Evolutionary conservation across 1,140 invertebrate genomes (phyloP), one percentile per base, ranked within the genome.

Genomic region (Eciton burchellii): DNA sequence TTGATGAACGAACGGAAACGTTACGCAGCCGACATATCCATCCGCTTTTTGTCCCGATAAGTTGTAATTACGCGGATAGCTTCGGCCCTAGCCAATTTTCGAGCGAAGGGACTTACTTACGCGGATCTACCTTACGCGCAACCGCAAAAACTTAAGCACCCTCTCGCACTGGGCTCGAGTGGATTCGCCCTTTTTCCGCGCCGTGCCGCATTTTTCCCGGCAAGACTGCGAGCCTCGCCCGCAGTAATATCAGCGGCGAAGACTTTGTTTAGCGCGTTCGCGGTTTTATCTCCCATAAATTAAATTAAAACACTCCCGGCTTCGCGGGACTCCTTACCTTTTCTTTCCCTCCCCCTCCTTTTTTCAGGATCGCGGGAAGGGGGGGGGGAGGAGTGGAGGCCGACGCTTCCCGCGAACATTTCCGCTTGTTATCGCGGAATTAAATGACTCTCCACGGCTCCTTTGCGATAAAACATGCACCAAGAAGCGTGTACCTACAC

Each of bases 381-480:
- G n/a, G n/a, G n/a, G n/a, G n/a, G n/a, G n/a, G n/a, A n/a, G n/a
- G n/a, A n/a, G n/a, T n/a, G 0, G 6, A 19, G 4, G 6, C 4
- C 35, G 6, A 82, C 41, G 35, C 6, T 59, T 73, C 26, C 56
- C 26, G 24, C 45, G 6, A 60, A 74, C 54, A 82, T 62, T 73
- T 73, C 14, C 47, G 45, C 29, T 45, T 73, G 47, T 82, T 62
- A 82, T 74, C 79, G 21, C 57, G 52, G 43, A 73, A 82, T 82
- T 81, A 81, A 57, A 59, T 81, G 72, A 82, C 47, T 62, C 29
- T 43, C 14, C 16, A 19, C 14, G 45, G 35, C 35, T 14, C 35
- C 47, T 14, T 52, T 60, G 73, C 16, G 45, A 73, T 73, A 73
- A 82, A 74, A 72, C 24, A 73, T 43, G 6, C 12, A 74, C 57